A percentile compares a stretch with the other conserved stretches of the same genome.
phyloP scores from a whole-genome alignment of 92 coral and sea anemone species.

The Paramuricea clavata region DNA sequence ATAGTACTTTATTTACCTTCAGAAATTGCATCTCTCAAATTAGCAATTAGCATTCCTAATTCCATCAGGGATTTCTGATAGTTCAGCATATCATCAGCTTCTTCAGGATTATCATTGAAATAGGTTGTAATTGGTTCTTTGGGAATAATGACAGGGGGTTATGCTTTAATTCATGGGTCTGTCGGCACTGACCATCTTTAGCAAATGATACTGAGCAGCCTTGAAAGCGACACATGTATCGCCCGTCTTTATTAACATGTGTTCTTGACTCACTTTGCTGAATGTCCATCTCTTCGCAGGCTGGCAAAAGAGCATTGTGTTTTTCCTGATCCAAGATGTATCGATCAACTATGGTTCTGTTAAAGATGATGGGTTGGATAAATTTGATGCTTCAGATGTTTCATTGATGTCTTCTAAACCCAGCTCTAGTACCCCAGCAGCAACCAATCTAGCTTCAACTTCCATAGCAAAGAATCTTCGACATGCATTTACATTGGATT shows the following conservation, averaged over 20 bases:
- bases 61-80: constrained; percentile 24
- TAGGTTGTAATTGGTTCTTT: constrained; percentile 2
- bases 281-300: constrained; percentile 12
- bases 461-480: constrained; percentile 75
- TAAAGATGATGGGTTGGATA: constrained; percentile 18
- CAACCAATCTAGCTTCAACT: constrained; percentile 66
- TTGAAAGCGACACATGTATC: constrained; percentile 14
- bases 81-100: constrained; percentile 14
- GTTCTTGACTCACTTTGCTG: neutral
- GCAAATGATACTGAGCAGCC: constrained; percentile 74
- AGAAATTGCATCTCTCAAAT: constrained; percentile 26
- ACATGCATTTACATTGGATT: constrained; percentile 77
- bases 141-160: constrained; percentile 63
- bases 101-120: neutral
- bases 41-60: constrained; percentile 19
- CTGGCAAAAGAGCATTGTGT: constrained; percentile 20
- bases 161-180: constrained; percentile 75
- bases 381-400: constrained; percentile 41
- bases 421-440: constrained; percentile 76
- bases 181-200: constrained; percentile 68
- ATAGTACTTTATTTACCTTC: constrained; percentile 5
- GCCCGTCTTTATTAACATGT: constrained; percentile 16
- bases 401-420: constrained; percentile 57
- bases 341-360: constrained; percentile 21
- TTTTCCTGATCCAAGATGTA: constrained; percentile 32